Percentiles rank a stretch among this genome's conserved stretches.
Evolutionary conservation across 2,113 vertebrate genomes (phyloP).

Genomic region (Vombatus ursinus): DNA sequence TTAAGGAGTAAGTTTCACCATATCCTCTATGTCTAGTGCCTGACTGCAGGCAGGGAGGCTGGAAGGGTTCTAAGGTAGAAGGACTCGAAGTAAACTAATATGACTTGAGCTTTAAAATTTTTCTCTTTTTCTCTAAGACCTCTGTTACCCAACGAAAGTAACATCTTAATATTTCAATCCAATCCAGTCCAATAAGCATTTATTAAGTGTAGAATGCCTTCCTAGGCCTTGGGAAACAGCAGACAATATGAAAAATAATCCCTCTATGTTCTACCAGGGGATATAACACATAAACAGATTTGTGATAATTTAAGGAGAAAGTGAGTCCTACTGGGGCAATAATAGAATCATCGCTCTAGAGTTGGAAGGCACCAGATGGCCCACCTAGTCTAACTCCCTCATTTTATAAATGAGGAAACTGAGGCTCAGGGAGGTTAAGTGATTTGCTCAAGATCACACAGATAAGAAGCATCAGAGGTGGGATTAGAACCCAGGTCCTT

Average conservation of each 20-base stretch:
- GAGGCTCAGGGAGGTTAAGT: neutral
- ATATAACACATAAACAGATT: neutral
- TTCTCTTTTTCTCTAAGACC: neutral
- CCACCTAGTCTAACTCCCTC: too few species aligned
- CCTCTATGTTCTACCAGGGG: neutral
- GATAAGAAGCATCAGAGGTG: neutral
- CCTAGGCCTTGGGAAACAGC: neutral
- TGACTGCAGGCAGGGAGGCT: neutral
- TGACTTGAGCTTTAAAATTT: neutral
- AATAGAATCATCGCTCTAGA: neutral
- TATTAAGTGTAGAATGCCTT: neutral
- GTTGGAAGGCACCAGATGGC: too few species aligned
- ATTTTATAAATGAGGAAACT: neutral
- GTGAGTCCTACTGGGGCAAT: neutral
- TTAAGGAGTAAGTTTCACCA: neutral
- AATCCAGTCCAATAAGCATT: neutral
- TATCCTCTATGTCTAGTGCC: neutral
- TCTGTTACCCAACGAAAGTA: neutral
- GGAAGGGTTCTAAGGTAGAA: neutral
- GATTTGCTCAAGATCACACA: neutral
- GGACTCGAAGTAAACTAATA: neutral
- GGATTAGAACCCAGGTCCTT: neutral
- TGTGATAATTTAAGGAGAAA: neutral
- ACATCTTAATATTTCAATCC: neutral
- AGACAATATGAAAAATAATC: neutral